A percentile compares a stretch with the other conserved stretches of the same genome.
Conservation (phyloP, 2,113 vertebrate species). For the Anguilla japonica region DNA sequence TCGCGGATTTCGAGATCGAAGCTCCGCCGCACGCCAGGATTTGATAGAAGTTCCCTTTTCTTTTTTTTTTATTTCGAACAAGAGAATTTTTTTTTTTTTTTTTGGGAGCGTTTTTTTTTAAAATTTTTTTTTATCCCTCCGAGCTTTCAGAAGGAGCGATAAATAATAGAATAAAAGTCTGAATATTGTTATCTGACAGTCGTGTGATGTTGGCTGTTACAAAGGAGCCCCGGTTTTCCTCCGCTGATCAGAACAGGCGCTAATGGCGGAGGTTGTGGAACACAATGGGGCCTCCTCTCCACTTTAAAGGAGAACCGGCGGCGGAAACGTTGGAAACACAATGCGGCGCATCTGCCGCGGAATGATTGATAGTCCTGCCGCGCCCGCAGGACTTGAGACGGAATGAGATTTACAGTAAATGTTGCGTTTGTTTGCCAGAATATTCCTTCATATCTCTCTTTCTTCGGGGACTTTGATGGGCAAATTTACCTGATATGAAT, state of each 20-base stretch:
- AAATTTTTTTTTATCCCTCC: conserved; percentile 21
- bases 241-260: conserved; percentile 53
- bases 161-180: conserved; percentile 37
- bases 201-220: conserved; percentile 37
- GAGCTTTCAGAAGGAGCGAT: conserved; percentile 28
- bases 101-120: conserved; percentile 20
- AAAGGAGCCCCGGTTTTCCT: conserved; percentile 23
- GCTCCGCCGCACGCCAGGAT: conserved; percentile 28
- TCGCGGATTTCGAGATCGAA: conserved; percentile 22
- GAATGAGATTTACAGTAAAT: conserved; percentile 45
- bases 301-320: conserved; percentile 29
- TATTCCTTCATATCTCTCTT: conserved; percentile 44
- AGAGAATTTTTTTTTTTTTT: conserved; percentile 39
- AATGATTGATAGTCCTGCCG: conserved; percentile 49
- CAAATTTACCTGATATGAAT: conserved; percentile 23
- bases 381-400: conserved; percentile 43
- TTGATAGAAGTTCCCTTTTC: conserved; percentile 35
- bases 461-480: conserved; percentile 25
- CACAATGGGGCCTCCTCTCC: conserved; percentile 15
- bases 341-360: conserved; percentile 38
- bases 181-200: conserved; percentile 37
- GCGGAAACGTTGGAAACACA: conserved; percentile 32
- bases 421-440: conserved; percentile 43
- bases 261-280: conserved; percentile 28
- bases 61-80: conserved; percentile 28